These are phyloP conservation scores for Hermaeophaga mercurialis DNA, from an alignment of 2,888 invertebrate species.

Conservation along the genomic window DNA sequence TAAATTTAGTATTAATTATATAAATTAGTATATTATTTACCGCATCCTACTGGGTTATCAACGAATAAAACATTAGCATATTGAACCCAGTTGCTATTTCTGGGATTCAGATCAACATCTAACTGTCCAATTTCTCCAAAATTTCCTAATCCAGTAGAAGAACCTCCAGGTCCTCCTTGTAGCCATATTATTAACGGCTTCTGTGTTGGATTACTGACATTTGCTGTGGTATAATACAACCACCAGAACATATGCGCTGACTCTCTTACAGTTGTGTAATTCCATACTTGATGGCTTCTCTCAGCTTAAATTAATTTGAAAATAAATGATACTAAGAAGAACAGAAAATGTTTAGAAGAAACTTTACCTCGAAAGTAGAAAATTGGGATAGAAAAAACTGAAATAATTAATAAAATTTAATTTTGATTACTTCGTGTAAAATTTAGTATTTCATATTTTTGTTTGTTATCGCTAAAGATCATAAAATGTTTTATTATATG, in stretches of 20 bases:
- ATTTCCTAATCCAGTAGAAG: conserved; percentile 71
- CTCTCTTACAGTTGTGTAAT: conserved; percentile 62
- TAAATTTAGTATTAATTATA: neutral
- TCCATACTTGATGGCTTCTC: conserved; percentile 60
- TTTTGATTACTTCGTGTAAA: too few relatives aligned
- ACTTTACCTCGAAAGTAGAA: too few relatives aligned
- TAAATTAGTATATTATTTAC: conserved; percentile 31
- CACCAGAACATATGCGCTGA: conserved; percentile 69
- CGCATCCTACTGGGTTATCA: conserved; percentile 86
- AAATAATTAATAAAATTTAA: too few relatives aligned
- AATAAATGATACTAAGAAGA: too few relatives aligned
- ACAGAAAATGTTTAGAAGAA: too few relatives aligned
- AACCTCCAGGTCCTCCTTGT: conserved; percentile 72
- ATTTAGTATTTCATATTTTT: too few relatives aligned
- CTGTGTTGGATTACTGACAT: conserved; percentile 64
- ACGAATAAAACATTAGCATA: conserved; percentile 77
- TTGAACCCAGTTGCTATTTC: conserved; percentile 64
- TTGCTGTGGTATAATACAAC: conserved; percentile 72
- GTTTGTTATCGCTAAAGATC: too few relatives aligned
- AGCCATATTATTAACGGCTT: conserved; percentile 78
- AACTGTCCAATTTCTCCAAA: conserved; percentile 59
- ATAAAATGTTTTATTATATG: too few relatives aligned
- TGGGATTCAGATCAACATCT: conserved; percentile 53
- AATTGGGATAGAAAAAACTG: too few relatives aligned
- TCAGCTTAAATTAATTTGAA: too few relatives aligned